A percentile compares a stretch with the other conserved stretches of the same genome.
phyloP scores from a whole-genome alignment of 2,797 vertebrate genomes.

The Poeciliopsis turneri region DNA sequence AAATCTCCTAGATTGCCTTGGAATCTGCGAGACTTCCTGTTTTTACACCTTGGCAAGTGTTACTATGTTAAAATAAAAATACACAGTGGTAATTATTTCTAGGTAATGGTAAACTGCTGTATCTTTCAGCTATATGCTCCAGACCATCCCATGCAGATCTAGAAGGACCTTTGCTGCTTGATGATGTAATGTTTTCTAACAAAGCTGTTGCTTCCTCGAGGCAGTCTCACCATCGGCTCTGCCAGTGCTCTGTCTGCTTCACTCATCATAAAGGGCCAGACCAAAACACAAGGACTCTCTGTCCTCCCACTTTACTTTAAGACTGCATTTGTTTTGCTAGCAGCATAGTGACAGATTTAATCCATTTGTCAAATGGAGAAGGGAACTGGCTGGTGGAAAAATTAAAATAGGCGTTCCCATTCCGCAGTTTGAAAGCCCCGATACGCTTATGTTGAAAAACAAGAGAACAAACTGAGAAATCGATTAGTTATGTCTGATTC shows the following conservation, averaged over 20 bases:
- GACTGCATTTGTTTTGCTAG: constrained; percentile 63
- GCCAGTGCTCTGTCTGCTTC: constrained; percentile 73
- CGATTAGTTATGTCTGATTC: constrained; percentile 21
- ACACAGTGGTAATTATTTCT: too few species aligned
- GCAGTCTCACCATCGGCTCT: constrained; percentile 46
- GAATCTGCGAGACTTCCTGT: not conserved
- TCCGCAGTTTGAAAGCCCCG: constrained; percentile 6
- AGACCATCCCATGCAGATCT: constrained; percentile 39
- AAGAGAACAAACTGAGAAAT: constrained; percentile 6
- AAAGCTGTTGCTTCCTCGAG: constrained; percentile 48
- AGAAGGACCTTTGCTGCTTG: constrained; percentile 59
- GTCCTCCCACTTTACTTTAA: constrained; percentile 61
- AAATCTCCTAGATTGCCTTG: not conserved
- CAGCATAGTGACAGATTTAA: constrained; percentile 68
- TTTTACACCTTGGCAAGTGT: not conserved
- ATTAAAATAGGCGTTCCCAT: constrained; percentile 38
- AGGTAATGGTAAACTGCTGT: not conserved
- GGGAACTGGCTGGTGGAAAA: constrained; percentile 32
- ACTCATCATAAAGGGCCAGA: constrained; percentile 70
- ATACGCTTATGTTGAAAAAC: constrained; percentile 26
- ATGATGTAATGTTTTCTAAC: constrained; percentile 64
- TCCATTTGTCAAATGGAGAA: constrained; percentile 49
- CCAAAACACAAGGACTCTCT: constrained; percentile 63
- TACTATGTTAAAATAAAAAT: not conserved
- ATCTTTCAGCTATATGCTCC: constrained; percentile 11